Evolutionary conservation across 2,797 vertebrate genomes (phyloP), one percentile per base, ranked within the genome.

Genomic region (Sphenopsis melanotis): DNA sequence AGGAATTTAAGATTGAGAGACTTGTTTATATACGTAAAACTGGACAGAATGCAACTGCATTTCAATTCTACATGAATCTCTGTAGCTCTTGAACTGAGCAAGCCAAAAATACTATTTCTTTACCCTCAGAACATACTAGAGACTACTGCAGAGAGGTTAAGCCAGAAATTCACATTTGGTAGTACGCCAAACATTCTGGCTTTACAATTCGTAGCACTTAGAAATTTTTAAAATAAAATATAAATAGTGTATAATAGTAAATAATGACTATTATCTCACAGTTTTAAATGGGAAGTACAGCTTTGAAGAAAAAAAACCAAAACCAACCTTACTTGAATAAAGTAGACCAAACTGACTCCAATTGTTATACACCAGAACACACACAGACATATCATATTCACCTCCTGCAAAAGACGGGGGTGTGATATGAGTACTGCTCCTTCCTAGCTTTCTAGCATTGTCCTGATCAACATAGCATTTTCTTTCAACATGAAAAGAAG

Each of bases 241-340:
- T 7, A 49, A 47, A 23, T 6, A 68, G 9, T 27, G 3, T 34
- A 30, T 29, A 7, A 34, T 8, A 66, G 22, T n/a, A 68, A 91
- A 81, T 69, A 65, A 10, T 72, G 41, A 42, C 17, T 15, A 30
- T 12, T 50, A 34, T 2, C 10, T 26, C 30, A 41, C 19, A 21
- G n/a, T 71, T 78, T 60, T 71, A 60, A 71, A 64, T 11, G 52
- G 23, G 30, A 66, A 47, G 30, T 50, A 77, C 50, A 63, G 23
- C 3, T 39, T 64, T 10, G 26, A 4, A 18, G 20, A 5, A 72
- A 44, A 63, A 32, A 4, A 17, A 3, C 4, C 18, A 2, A 0
- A 0, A 59, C 17, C 30, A 39, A 37, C 2, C 11, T 65, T 42
- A 44, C 19, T 69, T 44, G 20, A 52, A 52, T 42, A 37, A 83